phyloP scores from a whole-genome alignment of 2,797 vertebrate genomes.

The Orientallactaga sibirica region DNA sequence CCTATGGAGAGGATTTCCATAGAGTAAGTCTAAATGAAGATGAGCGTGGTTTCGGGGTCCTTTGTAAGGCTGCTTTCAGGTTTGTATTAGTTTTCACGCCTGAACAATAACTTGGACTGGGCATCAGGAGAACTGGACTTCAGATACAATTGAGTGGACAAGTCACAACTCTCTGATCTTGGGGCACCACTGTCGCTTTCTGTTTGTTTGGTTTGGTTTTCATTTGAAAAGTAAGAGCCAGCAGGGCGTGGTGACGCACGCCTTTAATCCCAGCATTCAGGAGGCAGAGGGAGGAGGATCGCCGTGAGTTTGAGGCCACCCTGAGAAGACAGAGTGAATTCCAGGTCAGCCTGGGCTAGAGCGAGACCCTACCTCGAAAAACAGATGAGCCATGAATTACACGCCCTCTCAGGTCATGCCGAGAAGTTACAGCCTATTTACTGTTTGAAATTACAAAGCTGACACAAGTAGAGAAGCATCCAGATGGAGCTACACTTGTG shows the following conservation, averaged over 20 bases:
- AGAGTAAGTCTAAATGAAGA: background rate
- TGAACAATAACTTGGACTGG: background rate
- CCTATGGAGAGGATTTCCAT: background rate
- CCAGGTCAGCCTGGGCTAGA: no score
- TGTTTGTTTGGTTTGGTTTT: background rate
- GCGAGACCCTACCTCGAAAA: no score
- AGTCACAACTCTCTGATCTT: background rate
- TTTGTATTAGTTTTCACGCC: background rate
- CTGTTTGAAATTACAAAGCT: slow-evolving; percentile 28
- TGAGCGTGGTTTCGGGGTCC: background rate
- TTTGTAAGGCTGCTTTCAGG: slow-evolving; percentile 38
- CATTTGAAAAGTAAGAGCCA: background rate
- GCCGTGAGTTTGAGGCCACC: no score
- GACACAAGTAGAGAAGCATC: background rate
- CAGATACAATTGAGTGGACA: background rate
- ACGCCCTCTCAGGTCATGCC: background rate
- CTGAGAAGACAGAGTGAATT: no score
- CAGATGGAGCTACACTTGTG: background rate
- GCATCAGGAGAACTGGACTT: background rate
- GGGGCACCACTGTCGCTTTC: background rate
- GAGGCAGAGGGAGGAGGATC: no score
- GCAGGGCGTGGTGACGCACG: no score
- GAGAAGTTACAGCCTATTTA: slow-evolving; percentile 3
- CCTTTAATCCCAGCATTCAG: no score
- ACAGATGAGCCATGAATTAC: background rate